Percentiles rank a stretch among this genome's conserved stretches.
phyloP scores from a whole-genome alignment of 1,140 invertebrate genomes.

The Meloidogyne floridensis region DNA sequence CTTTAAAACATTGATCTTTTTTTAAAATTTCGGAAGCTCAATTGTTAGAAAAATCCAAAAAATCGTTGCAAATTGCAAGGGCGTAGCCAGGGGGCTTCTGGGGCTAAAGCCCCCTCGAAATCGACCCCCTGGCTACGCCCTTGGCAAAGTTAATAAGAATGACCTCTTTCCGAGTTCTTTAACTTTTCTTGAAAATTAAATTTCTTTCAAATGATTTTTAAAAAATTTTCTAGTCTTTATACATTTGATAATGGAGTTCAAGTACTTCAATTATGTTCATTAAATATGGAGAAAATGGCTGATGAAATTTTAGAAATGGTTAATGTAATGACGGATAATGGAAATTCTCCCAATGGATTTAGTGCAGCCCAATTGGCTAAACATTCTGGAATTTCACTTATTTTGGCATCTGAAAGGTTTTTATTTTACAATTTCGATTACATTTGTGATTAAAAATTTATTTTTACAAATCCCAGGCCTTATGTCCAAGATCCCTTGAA shows the following conservation, averaged over 20 bases:
- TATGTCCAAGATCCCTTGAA: too few species aligned
- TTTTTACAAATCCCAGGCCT: neutral
- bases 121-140: too few species aligned
- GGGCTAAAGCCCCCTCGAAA: too few species aligned
- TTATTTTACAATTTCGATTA: too few species aligned
- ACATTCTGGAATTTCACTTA: constrained; percentile 41
- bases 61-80: too few species aligned
- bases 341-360: neutral
- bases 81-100: too few species aligned
- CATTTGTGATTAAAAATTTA: neutral
- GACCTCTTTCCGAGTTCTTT: too few species aligned
- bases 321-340: constrained; percentile 8
- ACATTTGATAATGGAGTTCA: constrained; percentile 49
- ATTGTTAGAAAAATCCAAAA: too few species aligned
- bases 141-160: too few species aligned
- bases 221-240: constrained; percentile 25
- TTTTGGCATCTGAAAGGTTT: constrained; percentile 51
- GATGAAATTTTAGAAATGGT: constrained; percentile 48
- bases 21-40: neutral
- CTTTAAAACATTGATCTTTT: constrained; percentile 12
- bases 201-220: constrained; percentile 20
- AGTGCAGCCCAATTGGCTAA: constrained; percentile 47
- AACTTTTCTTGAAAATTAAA: too few species aligned
- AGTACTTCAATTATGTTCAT: constrained; percentile 44
- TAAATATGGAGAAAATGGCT: constrained; percentile 18